Base-by-base conservation (phyloP, 2,888 invertebrate species). In the Sesamia inferens region DNA sequence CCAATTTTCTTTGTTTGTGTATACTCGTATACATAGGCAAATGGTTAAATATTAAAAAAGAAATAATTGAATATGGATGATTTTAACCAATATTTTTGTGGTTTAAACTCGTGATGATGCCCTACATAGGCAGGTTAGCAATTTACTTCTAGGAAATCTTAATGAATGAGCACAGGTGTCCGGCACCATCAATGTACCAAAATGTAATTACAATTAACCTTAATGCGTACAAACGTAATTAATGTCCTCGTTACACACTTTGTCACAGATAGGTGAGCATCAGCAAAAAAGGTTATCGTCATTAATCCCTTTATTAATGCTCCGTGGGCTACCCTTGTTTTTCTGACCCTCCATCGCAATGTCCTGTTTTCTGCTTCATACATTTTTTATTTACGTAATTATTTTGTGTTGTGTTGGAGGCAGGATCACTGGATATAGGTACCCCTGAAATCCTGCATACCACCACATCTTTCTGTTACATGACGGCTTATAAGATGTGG, bases 251-350 rank as follows among this genome's bases (percentile, higher is more conserved):
- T 77, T 63, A 71, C 66, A 76, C 83, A 85, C 79, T 89, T 87
- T 89, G 88, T 88, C 87, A 85, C 86, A 79, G 87, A 85, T 86
- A 87, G 84, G 85, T 76, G 80, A 77, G 75, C 85, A 87, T 88
- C 89, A 89, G 87, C 89, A 88, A 90, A 90, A 90, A 90, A 89
- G 88, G 85, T 87, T 87, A 87, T 88, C 86, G 79, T 87, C 88
- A 89, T 91, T 92, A 91, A 91, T 91, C 90, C 88, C 80, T 68
- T 84, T 88, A 90, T 90, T 89, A 91, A 92, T 90, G 89, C 88
- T 76, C 83, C 85, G 86, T 79, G 79, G 62, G 79, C 44, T 84
- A 75, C 82, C 85, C 88, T 86, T 86, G 90, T 88, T 88, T 88
- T 89, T 86, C 84, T 74, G 82, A 87, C 85, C 88, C 83, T 90